A percentile compares a stretch with the other conserved stretches of the same genome.
phyloP scores from a whole-genome alignment of 2,888 invertebrate species.

The Ormyrus pomaceus region DNA sequence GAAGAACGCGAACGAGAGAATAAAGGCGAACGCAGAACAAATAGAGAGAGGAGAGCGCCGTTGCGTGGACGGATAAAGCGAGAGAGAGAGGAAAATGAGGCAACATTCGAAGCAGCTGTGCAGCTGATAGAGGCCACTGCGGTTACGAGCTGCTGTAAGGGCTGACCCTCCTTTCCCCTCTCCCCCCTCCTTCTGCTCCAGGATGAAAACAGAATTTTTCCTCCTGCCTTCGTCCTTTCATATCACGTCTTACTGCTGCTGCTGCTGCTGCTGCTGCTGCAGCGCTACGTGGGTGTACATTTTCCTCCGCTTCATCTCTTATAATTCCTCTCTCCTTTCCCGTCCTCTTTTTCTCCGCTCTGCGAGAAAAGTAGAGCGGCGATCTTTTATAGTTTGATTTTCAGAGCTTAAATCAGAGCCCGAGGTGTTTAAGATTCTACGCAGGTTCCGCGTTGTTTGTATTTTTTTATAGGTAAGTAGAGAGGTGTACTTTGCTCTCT shows the following conservation, averaged over 20 bases:
- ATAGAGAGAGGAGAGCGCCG: neutral
- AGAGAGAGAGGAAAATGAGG: constrained; percentile 49
- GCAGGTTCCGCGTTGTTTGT: no score
- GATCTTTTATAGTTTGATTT: constrained; percentile 10
- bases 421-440: no score
- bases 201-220: constrained; percentile 10
- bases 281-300: neutral
- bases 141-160: constrained; percentile 31
- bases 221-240: constrained; percentile 20
- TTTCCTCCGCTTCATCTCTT: constrained; percentile 2
- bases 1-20: neutral
- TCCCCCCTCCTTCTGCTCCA: neutral
- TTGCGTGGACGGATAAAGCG: neutral
- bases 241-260: constrained; percentile 24
- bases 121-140: constrained; percentile 30
- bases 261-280: neutral
- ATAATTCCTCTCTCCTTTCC: neutral
- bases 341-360: neutral
- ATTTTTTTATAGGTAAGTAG: no score
- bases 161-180: neutral
- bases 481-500: no score
- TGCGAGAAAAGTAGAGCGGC: neutral
- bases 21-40: neutral
- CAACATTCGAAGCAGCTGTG: constrained; percentile 44
- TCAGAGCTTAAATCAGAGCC: neutral